Conservation (phyloP, 2,888 invertebrate genomes). For the Phorcus lineatus region DNA sequence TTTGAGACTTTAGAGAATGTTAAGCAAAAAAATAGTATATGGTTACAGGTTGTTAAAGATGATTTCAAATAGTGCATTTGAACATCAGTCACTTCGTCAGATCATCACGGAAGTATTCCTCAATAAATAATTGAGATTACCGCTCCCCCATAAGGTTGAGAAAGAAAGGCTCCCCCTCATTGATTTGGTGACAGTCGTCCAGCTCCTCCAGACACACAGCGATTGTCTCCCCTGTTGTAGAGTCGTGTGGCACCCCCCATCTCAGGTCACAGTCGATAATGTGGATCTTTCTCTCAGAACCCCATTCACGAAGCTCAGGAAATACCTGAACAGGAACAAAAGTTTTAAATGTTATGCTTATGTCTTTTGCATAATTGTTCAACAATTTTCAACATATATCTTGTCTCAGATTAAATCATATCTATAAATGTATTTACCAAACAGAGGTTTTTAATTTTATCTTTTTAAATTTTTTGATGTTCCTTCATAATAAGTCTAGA, state of each 20-base stretch:
- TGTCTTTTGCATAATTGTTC: too few relatives aligned
- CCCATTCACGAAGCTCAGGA: slow-evolving; percentile 71
- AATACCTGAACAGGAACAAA: slow-evolving; percentile 55
- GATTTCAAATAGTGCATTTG: neutral
- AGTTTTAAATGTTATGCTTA: too few relatives aligned
- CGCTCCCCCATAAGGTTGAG: slow-evolving; percentile 70
- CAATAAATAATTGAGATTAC: slow-evolving; percentile 46
- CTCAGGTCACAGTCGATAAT: slow-evolving; percentile 74
- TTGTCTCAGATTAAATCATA: too few relatives aligned
- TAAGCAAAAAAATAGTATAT: too few relatives aligned
- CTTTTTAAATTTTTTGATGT: too few relatives aligned
- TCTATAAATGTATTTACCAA: too few relatives aligned
- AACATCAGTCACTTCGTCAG: neutral
- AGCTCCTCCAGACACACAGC: slow-evolving; percentile 72
- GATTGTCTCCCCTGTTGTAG: slow-evolving; percentile 67
- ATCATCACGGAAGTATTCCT: too few relatives aligned
- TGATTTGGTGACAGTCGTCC: slow-evolving; percentile 68
- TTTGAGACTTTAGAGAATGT: too few relatives aligned
- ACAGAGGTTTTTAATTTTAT: too few relatives aligned
- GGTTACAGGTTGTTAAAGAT: neutral
- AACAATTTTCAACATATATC: too few relatives aligned
- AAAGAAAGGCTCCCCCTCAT: slow-evolving; percentile 70
- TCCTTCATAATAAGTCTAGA: too few relatives aligned
- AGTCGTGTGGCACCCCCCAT: slow-evolving; percentile 75
- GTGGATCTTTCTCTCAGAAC: slow-evolving; percentile 60